Conservation (phyloP, 2,888 invertebrate genomes). For the Zygogramma bicolorata region DNA sequence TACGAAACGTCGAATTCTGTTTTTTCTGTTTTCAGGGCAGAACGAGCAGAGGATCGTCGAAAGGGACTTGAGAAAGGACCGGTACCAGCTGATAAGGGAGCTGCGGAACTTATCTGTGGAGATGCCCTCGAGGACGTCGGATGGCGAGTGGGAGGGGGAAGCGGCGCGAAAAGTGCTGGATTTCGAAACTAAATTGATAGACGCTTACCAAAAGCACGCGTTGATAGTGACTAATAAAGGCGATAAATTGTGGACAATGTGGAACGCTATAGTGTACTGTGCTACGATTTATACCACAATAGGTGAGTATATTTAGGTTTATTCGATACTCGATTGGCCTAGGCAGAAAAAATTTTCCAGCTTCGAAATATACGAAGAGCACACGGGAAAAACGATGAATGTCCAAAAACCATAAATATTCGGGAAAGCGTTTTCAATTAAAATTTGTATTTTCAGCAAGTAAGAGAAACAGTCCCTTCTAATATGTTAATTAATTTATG, state of each 20-base stretch:
- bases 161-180: conserved; percentile 67
- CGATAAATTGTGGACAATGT: conserved; percentile 80
- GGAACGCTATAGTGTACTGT: conserved; percentile 89
- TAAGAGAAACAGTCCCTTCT: no score
- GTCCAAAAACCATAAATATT: no score
- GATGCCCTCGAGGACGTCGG: conserved; percentile 56
- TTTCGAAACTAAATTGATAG: conserved; percentile 69
- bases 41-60: conserved; percentile 57
- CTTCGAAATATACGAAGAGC: no score
- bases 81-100: conserved; percentile 56
- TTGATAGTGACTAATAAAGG: conserved; percentile 62
- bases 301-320: conserved; percentile 70
- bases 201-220: conserved; percentile 53
- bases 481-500: no score
- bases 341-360: no score
- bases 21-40: conserved; percentile 46
- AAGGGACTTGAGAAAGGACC: conserved; percentile 57
- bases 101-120: conserved; percentile 56
- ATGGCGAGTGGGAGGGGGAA: conserved; percentile 68
- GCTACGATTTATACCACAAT: conserved; percentile 92
- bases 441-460: no score
- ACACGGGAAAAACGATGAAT: no score
- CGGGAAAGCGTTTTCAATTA: no score
- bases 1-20: no score
- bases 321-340: background rate